Percentiles rank a stretch among this genome's conserved stretches.
These are phyloP conservation scores for Carollia perspicillata DNA, from an alignment of 2,113 vertebrate species.

Conservation along the genomic window DNA sequence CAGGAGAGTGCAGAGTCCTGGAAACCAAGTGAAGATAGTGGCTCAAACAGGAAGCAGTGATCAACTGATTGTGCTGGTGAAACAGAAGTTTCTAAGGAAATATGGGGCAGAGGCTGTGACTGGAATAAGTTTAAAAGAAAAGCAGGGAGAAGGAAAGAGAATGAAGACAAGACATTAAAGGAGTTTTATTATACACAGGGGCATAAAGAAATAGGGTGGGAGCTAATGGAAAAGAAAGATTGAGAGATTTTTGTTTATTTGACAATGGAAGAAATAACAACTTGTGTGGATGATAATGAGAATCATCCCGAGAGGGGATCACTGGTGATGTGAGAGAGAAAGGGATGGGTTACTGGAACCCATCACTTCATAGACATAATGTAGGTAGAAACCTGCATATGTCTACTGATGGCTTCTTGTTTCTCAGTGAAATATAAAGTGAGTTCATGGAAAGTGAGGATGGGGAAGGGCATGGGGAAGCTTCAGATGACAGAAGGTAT, in stretches of 20 bases:
- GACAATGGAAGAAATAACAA: background rate
- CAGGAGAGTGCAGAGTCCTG: background rate
- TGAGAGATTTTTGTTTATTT: background rate
- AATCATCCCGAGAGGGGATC: background rate
- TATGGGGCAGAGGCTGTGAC: background rate
- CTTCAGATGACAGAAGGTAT: background rate
- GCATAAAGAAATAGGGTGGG: background rate
- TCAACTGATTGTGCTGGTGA: background rate
- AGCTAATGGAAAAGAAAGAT: background rate
- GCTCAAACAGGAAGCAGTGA: background rate
- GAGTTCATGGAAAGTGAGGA: background rate
- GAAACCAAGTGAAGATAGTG: background rate
- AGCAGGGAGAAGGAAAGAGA: background rate
- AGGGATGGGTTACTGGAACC: background rate
- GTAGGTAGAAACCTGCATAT: background rate
- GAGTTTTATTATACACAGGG: background rate
- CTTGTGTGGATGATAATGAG: background rate
- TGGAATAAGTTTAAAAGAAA: background rate
- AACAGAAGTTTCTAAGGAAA: background rate
- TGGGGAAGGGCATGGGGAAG: background rate
- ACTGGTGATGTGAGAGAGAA: background rate
- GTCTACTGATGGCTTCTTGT: background rate
- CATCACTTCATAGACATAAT: background rate
- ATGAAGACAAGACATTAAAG: background rate
- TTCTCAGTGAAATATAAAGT: background rate